Conservation (phyloP, 2,888 invertebrate genomes). For the Sesia bembeciformis region DNA sequence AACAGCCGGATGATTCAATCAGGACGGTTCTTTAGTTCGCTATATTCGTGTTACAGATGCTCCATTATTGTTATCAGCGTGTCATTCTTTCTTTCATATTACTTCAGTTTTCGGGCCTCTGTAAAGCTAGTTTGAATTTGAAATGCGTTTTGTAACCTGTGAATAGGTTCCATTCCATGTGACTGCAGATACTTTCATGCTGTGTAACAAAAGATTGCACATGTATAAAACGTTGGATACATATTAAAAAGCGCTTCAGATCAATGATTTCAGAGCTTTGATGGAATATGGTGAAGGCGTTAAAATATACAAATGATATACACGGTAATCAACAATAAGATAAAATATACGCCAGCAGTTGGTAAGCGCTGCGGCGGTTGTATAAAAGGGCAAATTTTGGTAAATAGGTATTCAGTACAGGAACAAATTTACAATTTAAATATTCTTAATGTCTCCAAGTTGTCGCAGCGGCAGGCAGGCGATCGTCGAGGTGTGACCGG, state of each 20-base stretch:
- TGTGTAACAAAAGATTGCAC: no score
- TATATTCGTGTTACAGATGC: conserved; percentile 65
- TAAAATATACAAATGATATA: no score
- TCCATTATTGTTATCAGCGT: conserved; percentile 52
- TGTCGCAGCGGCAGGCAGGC: conserved; percentile 36
- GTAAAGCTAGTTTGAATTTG: neutral
- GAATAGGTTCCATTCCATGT: no score
- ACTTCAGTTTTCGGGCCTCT: conserved; percentile 4
- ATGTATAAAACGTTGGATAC: no score
- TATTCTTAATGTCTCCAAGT: conserved; percentile 72
- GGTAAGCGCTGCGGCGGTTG: conserved; percentile 17
- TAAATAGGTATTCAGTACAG: conserved; percentile 68
- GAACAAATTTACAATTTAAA: conserved; percentile 72
- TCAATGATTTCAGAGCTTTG: no score
- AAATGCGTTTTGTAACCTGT: no score
- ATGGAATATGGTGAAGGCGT: no score
- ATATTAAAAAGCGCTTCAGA: no score
- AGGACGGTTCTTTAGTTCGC: conserved; percentile 70
- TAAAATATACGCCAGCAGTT: conserved; percentile 3
- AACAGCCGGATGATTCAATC: conserved; percentile 73
- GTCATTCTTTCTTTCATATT: conserved; percentile 28
- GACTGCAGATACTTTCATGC: no score
- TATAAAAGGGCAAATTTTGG: conserved; percentile 48
- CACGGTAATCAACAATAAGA: neutral
- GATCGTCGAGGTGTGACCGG: conserved; percentile 19